Evolutionary conservation across 2,888 invertebrate genomes (phyloP), one percentile per base, ranked within the genome.

Genomic region (Eremobia ochroleuca): DNA sequence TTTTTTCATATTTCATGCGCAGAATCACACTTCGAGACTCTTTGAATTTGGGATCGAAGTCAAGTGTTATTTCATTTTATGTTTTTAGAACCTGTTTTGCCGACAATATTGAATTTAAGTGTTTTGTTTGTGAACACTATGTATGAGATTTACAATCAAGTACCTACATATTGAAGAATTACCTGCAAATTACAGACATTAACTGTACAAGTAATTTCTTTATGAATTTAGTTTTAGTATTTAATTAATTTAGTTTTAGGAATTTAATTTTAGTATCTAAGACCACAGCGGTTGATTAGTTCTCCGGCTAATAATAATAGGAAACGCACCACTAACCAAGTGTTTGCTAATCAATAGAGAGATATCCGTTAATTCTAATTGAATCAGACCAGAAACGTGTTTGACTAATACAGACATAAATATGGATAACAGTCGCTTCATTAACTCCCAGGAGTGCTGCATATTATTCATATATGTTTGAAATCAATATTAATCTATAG

Each of bases 301-400:
- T 64, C 43, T 52, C 21, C 13, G 4, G 31, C 34, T 49, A 67
- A 43, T 80, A 67, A 43, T 80, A 81, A 58, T 52, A 4, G 28
- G 62, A 49, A 79, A 66, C 65, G 66, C 40, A 52, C 69, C 40
- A 40, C 37, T 81, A 65, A 61, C 43, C 34, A 58, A 77, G 67
- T 83, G 76, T 75, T 79, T 79, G 78, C 76, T 79, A 86, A 90
- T 85, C 78, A 73, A 78, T 77, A 77, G 67, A 68, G 74, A 81
- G 71, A 79, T 81, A 82, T 78, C 76, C 73, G 83, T 74, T 76
- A 73, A 76, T 75, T 40, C 67, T 86, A 85, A 83, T 85, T 81
- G 83, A 82, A 71, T 81, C 34, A 25, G 34, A 62, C 28, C 62
- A 66, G 40, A 62, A 80, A 52, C 25, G 18, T 70, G 66, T 67